These are phyloP conservation scores for Tachysurus vachellii DNA, from an alignment of 2,113 vertebrate species.

Conservation along the genomic window DNA sequence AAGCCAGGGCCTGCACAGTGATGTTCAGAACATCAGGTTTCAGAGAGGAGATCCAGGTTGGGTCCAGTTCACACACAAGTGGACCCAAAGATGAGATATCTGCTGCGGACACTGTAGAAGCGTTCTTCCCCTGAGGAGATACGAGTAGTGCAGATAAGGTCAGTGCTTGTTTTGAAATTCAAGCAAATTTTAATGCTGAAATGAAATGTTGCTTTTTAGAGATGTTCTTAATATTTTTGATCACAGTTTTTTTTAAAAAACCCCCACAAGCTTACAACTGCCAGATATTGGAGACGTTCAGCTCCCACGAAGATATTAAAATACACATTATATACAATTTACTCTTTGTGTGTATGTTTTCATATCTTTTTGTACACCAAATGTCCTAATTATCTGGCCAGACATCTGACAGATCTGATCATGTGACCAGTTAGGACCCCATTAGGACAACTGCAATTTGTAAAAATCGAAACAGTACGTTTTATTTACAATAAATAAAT, in stretches of 20 bases:
- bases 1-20: constrained; percentile 59
- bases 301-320: not conserved
- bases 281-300: not conserved
- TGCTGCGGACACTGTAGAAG: constrained; percentile 53
- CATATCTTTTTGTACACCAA: not conserved
- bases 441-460: not conserved
- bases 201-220: not conserved
- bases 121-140: constrained; percentile 55
- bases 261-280: not conserved
- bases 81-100: constrained; percentile 60
- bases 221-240: not conserved
- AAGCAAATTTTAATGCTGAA: not conserved
- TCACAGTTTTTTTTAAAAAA: not conserved
- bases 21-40: constrained; percentile 47
- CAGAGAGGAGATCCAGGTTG: constrained; percentile 59
- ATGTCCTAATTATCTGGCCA: not conserved
- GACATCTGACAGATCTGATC: not conserved
- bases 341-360: not conserved
- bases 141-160: constrained; percentile 1
- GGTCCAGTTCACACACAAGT: constrained; percentile 65
- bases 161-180: not conserved
- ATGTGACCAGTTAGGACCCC: not conserved
- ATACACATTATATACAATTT: not conserved
- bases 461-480: not conserved
- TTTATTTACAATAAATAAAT: no score